Evolutionary conservation across 2,113 vertebrate species (phyloP), one percentile per base, ranked within the genome.

Genomic region (Sylvilagus bachmani): DNA sequence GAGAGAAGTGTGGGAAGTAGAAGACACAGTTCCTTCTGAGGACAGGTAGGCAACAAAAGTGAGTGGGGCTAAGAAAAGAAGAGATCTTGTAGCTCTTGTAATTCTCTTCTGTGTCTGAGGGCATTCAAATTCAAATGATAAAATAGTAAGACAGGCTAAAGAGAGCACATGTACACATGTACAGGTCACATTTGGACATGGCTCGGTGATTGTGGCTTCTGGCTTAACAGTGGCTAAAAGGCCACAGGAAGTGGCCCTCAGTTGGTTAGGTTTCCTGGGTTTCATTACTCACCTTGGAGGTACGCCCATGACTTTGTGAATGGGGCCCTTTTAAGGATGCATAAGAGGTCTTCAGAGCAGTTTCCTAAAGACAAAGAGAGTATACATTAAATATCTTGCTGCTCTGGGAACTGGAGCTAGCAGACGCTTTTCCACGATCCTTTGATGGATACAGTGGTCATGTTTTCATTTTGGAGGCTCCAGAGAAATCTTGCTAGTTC

Each of bases 231-330:
- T 78, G 86, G 66, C 38, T 70, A 66, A 73, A 5, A 53, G n/a
- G 44, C 33, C 55, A 11, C 2, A 81, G 51, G n/a, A 86, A 49
- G 69, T 53, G 8, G 12, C 11, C 55, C 17, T n/a, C 5, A 11
- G 12, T 6, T 0, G 78, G 29, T n/a, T 19, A 33, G 33, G 36
- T 12, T 79, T 29, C 1, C 49, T 21, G 29, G 17, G 44, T 55
- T 92, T 36, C 12, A 62, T 51, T 97, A 98, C 98, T 98, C 84
- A 98, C 98, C 98, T 98, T 97, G 97, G 95, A 98, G 89, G 86
- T 98, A 98, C 33, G 98, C 98, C 95, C 94, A 96, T 0, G 98
- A 92, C 96, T 85, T 93, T 33, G 94, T 95, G 94, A 44, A 55
- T 6, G 95, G 94, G 62, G 93, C 44, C 22, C 13, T 89, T 95